Evolutionary conservation across 2,113 vertebrate genomes (phyloP).

Genomic region (Trinectes maculatus): DNA sequence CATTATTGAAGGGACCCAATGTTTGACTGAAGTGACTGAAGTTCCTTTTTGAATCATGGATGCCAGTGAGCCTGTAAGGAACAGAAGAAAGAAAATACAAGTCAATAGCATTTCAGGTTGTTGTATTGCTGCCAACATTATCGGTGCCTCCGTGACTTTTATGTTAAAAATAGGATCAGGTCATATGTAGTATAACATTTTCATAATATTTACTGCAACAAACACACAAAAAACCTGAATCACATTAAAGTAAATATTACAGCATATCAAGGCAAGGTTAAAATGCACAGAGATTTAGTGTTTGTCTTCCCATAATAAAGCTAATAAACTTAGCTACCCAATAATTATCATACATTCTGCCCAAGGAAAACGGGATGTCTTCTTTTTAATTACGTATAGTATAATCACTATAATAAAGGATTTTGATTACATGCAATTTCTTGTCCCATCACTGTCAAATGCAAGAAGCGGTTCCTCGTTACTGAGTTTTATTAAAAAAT

Average conservation of each 20-base stretch:
- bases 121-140: neutral
- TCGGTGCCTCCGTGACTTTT: neutral
- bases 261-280: neutral
- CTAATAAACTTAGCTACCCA: neutral
- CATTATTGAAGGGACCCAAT: slow-evolving; percentile 61
- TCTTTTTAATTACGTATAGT: neutral
- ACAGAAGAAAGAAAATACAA: slow-evolving; percentile 24
- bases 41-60: slow-evolving; percentile 55
- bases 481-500: neutral
- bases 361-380: neutral
- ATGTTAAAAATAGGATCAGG: neutral
- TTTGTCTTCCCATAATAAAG: neutral
- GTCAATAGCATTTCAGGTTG: neutral
- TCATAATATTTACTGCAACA: neutral
- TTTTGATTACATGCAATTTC: neutral
- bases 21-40: slow-evolving; percentile 64
- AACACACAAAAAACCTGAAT: neutral
- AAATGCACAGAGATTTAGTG: neutral
- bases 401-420: neutral
- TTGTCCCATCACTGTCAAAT: neutral
- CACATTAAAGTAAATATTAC: neutral
- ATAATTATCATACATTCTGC: neutral
- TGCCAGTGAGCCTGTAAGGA: slow-evolving; percentile 68
- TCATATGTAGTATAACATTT: neutral
- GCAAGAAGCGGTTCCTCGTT: neutral